Evolutionary conservation across 2,797 vertebrate species (phyloP).

Genomic region (Chromobotia macracanthus): DNA sequence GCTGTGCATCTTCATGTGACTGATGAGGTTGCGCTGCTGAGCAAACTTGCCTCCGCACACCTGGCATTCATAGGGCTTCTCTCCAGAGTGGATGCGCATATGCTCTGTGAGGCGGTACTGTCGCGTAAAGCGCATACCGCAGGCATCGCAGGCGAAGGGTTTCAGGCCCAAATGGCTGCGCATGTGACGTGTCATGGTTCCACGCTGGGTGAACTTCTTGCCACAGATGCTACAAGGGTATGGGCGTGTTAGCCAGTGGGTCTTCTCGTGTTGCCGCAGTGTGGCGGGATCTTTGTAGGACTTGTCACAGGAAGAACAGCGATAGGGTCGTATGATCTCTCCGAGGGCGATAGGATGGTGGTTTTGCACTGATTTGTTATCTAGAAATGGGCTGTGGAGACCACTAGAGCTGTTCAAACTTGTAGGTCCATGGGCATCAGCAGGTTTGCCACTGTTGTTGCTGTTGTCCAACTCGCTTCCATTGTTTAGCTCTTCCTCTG

Average conservation of each 20-base stretch:
- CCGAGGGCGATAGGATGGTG: conserved; percentile 79
- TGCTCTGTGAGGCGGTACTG: conserved; percentile 99
- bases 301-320: conserved; percentile 94
- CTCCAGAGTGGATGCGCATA: conserved; percentile 99
- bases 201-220: conserved; percentile 99
- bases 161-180: conserved; percentile 98
- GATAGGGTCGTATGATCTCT: conserved; percentile 93
- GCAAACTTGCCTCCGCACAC: conserved; percentile 98
- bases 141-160: conserved; percentile 96
- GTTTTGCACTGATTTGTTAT: conserved; percentile 79
- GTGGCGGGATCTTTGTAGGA: conserved; percentile 99
- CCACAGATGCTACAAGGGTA: conserved; percentile 99
- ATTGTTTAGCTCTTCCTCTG: conserved; percentile 92
- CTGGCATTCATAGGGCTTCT: conserved; percentile 98
- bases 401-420: conserved; percentile 66
- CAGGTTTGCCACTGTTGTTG: conserved; percentile 68
- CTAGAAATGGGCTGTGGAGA: conserved; percentile 77
- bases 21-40: conserved; percentile 99
- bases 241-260: conserved; percentile 96
- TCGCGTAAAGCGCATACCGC: conserved; percentile 99
- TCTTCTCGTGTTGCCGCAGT: conserved; percentile 96
- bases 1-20: conserved; percentile 99
- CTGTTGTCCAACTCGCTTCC: conserved; percentile 78
- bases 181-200: conserved; percentile 99
- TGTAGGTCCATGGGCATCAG: conserved; percentile 69